phyloP scores from a whole-genome alignment of 1,140 invertebrate genomes.

The Drosophila nikananu region DNA sequence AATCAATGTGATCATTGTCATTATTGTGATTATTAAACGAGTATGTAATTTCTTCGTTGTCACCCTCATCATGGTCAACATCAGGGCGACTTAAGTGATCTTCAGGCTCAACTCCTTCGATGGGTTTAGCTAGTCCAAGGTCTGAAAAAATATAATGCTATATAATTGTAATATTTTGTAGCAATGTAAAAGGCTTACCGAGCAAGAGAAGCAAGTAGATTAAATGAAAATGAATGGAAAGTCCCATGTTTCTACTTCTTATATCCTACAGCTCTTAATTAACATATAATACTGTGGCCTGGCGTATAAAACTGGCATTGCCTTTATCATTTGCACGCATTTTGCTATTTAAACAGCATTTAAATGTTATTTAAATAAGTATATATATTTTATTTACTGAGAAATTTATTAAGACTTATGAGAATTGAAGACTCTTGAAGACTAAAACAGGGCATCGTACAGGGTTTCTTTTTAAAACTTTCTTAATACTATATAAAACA shows the following conservation, averaged over 20 bases:
- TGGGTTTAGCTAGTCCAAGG: not conserved
- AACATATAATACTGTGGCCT: constrained; percentile 26
- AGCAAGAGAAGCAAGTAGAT: not conserved
- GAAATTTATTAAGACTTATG: not conserved
- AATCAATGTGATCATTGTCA: constrained; percentile 3
- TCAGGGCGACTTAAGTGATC: constrained; percentile 6
- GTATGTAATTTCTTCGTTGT: not conserved
- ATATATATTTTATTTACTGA: constrained; percentile 2
- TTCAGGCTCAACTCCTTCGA: not conserved
- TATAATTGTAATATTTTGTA: not conserved
- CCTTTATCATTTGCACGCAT: not conserved
- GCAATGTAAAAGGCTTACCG: not conserved
- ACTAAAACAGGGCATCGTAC: no score
- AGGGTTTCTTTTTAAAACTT: no score
- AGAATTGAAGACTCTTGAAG: not conserved
- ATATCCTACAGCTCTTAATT: constrained; percentile 2
- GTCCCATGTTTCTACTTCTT: not conserved
- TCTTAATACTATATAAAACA: no score
- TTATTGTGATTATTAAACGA: constrained; percentile 6
- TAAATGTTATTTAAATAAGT: constrained; percentile 5
- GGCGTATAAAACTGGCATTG: not conserved
- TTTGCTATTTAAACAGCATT: constrained; percentile 43
- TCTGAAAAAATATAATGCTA: not conserved
- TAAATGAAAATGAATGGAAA: not conserved
- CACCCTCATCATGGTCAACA: not conserved